Conservation (phyloP, 92 coral and sea anemone species). For the Siderastrea radians region DNA sequence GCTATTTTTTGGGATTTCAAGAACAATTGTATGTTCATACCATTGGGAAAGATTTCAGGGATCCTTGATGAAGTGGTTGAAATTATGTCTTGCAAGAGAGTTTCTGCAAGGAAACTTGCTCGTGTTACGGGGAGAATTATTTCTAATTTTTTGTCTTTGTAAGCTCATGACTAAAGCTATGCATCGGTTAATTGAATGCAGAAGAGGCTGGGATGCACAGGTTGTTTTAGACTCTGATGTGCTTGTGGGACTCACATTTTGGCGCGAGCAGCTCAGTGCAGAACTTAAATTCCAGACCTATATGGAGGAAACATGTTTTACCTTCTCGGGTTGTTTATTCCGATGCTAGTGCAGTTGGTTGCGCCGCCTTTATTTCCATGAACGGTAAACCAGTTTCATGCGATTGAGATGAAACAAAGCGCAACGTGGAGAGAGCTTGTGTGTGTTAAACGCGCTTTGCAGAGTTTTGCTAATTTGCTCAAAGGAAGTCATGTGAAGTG, state of each 20-base stretch:
- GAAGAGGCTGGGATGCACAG: conserved; percentile 17
- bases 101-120: conserved; percentile 34
- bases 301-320: too few species aligned
- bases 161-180: conserved; percentile 49
- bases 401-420: too few species aligned
- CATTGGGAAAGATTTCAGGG: conserved; percentile 6
- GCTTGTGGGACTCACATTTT: too few species aligned
- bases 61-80: conserved; percentile 17
- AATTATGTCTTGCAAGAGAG: not conserved
- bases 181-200: conserved; percentile 12
- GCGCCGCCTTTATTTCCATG: too few species aligned
- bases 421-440: conserved; percentile 45
- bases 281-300: too few species aligned
- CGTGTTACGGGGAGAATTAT: too few species aligned
- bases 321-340: too few species aligned
- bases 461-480: conserved; percentile 55
- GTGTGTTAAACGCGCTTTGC: conserved; percentile 63
- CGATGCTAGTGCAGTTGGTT: too few species aligned
- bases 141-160: not conserved
- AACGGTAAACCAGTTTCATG: too few species aligned
- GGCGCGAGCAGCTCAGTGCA: not conserved
- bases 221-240: conserved; percentile 5
- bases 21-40: not conserved
- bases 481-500: not conserved
- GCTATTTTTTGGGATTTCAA: conserved; percentile 40